Percentiles rank a stretch among this genome's conserved stretches.
Conservation (phyloP, 2,797 vertebrate species). For the Ceyx erithaca region DNA sequence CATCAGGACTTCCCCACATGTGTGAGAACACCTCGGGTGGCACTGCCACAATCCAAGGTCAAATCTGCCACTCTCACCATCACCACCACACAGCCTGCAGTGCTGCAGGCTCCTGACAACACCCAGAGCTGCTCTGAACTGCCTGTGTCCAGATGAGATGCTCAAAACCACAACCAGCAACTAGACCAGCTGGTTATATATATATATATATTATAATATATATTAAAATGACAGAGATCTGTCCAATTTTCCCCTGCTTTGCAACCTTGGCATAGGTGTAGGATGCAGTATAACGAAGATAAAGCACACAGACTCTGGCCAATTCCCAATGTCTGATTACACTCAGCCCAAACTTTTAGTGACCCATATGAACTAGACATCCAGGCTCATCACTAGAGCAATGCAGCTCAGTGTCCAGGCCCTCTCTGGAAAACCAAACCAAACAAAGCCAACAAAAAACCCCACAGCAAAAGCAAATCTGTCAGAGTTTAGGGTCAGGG, state of each 20-base stretch:
- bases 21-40: not conserved
- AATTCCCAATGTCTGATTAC: not conserved
- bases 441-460: too few relatives aligned
- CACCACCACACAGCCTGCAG: rapidly evolving
- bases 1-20: not conserved
- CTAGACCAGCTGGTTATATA: not conserved
- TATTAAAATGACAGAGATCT: not conserved
- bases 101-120: not conserved
- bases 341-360: not conserved
- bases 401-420: not conserved
- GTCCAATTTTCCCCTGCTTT: not conserved
- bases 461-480: too few relatives aligned
- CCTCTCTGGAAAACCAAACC: not conserved
- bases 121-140: not conserved
- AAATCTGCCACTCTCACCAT: not conserved
- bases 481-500: too few relatives aligned
- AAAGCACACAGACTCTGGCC: not conserved
- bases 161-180: not conserved
- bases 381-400: not conserved
- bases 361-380: not conserved
- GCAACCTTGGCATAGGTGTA: not conserved
- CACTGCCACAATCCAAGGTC: not conserved
- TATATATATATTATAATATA: too few relatives aligned
- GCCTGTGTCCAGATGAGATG: not conserved
- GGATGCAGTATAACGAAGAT: not conserved